Evolutionary conservation across 2,797 vertebrate genomes (phyloP).

Genomic region (Gymnopithys bicolor): DNA sequence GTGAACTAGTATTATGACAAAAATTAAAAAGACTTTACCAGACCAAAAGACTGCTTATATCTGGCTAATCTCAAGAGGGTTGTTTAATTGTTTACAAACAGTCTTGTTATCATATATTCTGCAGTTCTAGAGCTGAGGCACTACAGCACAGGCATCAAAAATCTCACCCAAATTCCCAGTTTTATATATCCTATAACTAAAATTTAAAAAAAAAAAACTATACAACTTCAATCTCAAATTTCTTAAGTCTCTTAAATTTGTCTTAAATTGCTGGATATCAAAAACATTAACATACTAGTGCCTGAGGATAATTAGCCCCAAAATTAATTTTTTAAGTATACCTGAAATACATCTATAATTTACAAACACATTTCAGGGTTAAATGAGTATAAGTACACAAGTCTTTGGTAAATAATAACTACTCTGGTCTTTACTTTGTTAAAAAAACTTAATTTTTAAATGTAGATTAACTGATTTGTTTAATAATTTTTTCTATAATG

Average conservation of each 20-base stretch:
- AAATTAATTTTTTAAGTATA: background rate
- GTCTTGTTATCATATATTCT: background rate
- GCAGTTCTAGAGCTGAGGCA: constrained; percentile 29
- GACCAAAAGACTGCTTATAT: background rate
- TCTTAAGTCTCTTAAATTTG: background rate
- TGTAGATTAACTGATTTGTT: constrained; percentile 5
- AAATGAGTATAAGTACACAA: constrained; percentile 19
- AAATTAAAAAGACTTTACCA: background rate
- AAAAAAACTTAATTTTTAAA: constrained; percentile 33
- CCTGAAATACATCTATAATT: constrained; percentile 35
- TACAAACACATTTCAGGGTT: constrained; percentile 5
- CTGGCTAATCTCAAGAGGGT: background rate
- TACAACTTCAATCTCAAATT: background rate
- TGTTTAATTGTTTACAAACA: constrained; percentile 9
- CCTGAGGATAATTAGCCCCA: constrained; percentile 20
- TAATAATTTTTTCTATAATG: constrained; percentile 14
- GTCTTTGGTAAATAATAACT: constrained; percentile 65
- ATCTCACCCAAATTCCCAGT: background rate
- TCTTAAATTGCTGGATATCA: constrained; percentile 19
- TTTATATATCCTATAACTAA: background rate
- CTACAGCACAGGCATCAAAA: constrained; percentile 41
- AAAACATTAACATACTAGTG: background rate
- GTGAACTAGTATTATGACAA: constrained; percentile 10
- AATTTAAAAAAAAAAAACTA: background rate
- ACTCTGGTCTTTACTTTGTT: constrained; percentile 13